Conservation (phyloP, 1,140 invertebrate species). For the Aradophagus sp. region DNA sequence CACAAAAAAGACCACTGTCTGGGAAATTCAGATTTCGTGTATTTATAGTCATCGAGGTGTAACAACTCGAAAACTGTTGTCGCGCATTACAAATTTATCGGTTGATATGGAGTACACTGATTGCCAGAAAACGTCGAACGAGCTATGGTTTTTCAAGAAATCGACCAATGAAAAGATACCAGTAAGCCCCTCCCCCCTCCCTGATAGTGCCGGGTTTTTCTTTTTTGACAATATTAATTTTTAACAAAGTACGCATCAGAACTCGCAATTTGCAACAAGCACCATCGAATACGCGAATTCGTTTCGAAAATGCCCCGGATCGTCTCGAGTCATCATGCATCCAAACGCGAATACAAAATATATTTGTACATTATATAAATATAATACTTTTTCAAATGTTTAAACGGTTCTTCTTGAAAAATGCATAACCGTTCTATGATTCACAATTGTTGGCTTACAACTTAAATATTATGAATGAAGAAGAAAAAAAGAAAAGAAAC, state of each 20-base stretch:
- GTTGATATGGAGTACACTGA: constrained; percentile 58
- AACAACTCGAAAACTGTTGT: constrained; percentile 43
- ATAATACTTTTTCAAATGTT: background rate
- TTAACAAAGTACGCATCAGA: too few species aligned
- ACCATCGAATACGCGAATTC: constrained; percentile 33
- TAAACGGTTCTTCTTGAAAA: constrained; percentile 45
- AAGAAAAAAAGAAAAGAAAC: too few species aligned
- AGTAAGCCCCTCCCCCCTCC: background rate
- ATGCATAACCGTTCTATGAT: constrained; percentile 50
- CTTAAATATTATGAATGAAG: too few species aligned
- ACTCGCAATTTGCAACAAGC: too few species aligned
- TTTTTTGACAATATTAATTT: too few species aligned
- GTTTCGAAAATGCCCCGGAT: constrained; percentile 37
- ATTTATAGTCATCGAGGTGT: constrained; percentile 50
- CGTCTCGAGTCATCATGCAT: constrained; percentile 10
- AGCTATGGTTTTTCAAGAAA: constrained; percentile 54
- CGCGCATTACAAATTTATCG: constrained; percentile 47
- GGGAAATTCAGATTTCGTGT: constrained; percentile 32
- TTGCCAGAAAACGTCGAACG: constrained; percentile 53
- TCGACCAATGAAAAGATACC: constrained; percentile 20
- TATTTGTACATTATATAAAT: constrained; percentile 20
- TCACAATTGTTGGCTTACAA: too few species aligned
- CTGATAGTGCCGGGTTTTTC: too few species aligned
- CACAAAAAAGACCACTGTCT: constrained; percentile 13
- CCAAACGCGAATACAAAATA: constrained; percentile 40